A percentile compares a stretch with the other conserved stretches of the same genome.
phyloP scores from a whole-genome alignment of 2,888 invertebrate species.

The Gari tellinella region DNA sequence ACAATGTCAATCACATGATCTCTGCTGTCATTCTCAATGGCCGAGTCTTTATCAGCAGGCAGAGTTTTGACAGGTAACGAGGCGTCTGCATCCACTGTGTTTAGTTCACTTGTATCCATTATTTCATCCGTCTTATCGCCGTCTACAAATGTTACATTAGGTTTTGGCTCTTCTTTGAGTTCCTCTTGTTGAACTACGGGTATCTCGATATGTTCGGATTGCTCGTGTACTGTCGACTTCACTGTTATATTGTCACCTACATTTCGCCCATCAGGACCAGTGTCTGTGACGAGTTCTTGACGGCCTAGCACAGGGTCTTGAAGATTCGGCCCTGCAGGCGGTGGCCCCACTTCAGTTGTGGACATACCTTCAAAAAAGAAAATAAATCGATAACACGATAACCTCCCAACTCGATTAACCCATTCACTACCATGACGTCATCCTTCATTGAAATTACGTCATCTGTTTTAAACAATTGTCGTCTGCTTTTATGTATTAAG shows the following conservation, averaged over 20 bases:
- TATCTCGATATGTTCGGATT: neutral
- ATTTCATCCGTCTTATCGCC: neutral
- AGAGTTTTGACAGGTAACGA: neutral
- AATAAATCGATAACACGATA: neutral
- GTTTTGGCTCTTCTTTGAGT: neutral
- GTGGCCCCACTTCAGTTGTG: conserved; percentile 50
- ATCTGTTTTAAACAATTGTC: no score
- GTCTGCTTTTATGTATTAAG: no score
- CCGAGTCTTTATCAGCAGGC: neutral
- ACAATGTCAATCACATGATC: conserved; percentile 57
- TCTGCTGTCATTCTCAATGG: conserved; percentile 11
- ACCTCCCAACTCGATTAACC: no score
- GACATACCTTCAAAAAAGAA: conserved; percentile 58
- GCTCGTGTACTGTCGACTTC: neutral
- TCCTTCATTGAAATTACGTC: no score
- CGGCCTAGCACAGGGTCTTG: conserved; percentile 22
- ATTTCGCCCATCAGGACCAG: conserved; percentile 36
- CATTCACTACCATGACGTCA: no score
- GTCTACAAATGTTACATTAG: neutral
- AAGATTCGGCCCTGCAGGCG: conserved; percentile 32
- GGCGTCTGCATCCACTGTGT: neutral
- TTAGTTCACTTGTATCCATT: neutral
- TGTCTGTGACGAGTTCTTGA: conserved; percentile 6
- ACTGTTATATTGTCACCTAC: conserved; percentile 25
- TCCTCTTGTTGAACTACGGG: neutral